Evolutionary conservation across 2,888 invertebrate species (phyloP).

Genomic region (Trissoscelio sp.): DNA sequence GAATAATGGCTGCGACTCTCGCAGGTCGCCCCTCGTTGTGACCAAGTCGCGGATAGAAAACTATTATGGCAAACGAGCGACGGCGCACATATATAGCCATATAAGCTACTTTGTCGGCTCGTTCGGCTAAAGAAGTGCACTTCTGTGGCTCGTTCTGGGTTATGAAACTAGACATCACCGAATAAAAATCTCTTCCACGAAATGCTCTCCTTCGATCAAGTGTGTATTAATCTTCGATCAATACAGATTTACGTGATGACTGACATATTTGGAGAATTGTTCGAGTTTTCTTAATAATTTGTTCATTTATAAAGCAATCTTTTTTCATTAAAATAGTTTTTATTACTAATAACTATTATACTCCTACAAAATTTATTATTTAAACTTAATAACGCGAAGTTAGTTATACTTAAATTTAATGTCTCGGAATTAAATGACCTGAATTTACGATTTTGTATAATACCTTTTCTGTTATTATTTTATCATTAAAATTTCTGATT

Average conservation of each 20-base stretch:
- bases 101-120: conserved; percentile 74
- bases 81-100: conserved; percentile 68
- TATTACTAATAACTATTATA: no score
- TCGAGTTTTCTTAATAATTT: not conserved
- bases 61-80: conserved; percentile 71
- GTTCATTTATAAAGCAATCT: not conserved
- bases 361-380: no score
- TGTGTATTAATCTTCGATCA: conserved; percentile 24
- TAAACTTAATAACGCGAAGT: no score
- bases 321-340: no score
- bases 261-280: conserved; percentile 36
- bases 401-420: no score
- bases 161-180: conserved; percentile 47
- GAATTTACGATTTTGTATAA: no score
- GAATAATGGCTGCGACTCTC: conserved; percentile 60
- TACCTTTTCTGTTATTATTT: not conserved
- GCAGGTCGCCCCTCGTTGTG: conserved; percentile 66
- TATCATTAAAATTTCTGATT: not conserved
- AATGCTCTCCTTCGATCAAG: conserved; percentile 28
- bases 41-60: conserved; percentile 71
- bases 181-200: conserved; percentile 44
- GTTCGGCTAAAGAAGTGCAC: conserved; percentile 65
- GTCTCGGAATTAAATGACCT: no score
- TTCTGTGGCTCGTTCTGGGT: conserved; percentile 31
- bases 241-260: conserved; percentile 36